Evolutionary conservation across 1,140 invertebrate species (phyloP).

Genomic region (Heliconius congener): DNA sequence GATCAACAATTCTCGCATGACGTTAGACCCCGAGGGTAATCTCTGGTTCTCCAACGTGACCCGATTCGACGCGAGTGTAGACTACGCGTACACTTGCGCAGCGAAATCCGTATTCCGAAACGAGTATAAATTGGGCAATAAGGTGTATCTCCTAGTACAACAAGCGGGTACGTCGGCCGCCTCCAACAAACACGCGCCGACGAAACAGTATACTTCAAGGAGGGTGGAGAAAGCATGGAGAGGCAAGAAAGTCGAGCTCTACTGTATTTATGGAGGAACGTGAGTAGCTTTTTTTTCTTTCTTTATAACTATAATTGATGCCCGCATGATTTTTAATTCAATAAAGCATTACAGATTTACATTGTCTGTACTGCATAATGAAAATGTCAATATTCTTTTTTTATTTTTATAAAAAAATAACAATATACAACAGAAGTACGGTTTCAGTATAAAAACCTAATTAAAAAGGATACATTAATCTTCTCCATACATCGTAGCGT

Average conservation of each 20-base stretch:
- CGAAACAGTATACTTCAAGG: conserved; percentile 90
- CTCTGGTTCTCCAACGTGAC: conserved; percentile 97
- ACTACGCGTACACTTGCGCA: conserved; percentile 94
- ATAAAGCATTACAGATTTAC: not conserved
- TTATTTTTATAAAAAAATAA: not conserved
- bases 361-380: not conserved
- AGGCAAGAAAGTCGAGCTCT: conserved; percentile 89
- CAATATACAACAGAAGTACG: not conserved
- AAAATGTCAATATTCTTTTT: not conserved
- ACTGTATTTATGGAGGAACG: conserved; percentile 95
- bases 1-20: conserved; percentile 96
- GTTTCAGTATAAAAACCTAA: not conserved
- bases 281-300: conserved; percentile 77
- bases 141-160: conserved; percentile 89
- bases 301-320: not conserved
- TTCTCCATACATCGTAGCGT: conserved; percentile 13
- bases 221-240: conserved; percentile 92
- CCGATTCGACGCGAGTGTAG: conserved; percentile 88
- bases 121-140: conserved; percentile 95
- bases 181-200: conserved; percentile 89
- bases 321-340: conserved; percentile 23
- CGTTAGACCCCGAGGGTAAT: conserved; percentile 95
- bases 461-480: conserved; percentile 15
- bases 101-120: conserved; percentile 93
- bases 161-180: conserved; percentile 88